Conservation (phyloP, 2,888 invertebrate genomes). For the Apamea epomidion region DNA sequence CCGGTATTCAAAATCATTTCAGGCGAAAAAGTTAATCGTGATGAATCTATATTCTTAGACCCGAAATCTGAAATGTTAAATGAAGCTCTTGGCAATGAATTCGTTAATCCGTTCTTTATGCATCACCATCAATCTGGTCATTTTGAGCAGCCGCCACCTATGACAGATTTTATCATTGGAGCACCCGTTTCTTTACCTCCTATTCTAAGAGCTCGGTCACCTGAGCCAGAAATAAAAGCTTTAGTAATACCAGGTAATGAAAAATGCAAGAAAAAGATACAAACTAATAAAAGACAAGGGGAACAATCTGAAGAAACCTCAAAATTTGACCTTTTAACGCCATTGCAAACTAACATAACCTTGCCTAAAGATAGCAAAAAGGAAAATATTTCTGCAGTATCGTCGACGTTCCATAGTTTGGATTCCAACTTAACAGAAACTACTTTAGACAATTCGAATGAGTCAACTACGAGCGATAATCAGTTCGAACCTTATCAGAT, state of each 20-base stretch:
- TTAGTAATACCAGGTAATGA: conserved; percentile 71
- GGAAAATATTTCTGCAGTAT: conserved; percentile 63
- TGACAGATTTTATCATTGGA: conserved; percentile 88
- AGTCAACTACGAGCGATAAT: conserved; percentile 71
- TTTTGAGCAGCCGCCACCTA: conserved; percentile 69
- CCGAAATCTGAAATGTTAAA: conserved; percentile 68
- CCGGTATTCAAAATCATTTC: conserved; percentile 85
- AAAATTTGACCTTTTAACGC: conserved; percentile 69
- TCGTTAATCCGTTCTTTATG: conserved; percentile 83
- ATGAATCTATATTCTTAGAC: conserved; percentile 77
- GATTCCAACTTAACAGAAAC: conserved; percentile 77
- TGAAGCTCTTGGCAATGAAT: conserved; percentile 78
- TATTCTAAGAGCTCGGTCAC: conserved; percentile 78
- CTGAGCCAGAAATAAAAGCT: conserved; percentile 79
- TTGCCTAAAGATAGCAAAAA: conserved; percentile 60
- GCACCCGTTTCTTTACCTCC: conserved; percentile 88
- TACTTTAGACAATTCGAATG: conserved; percentile 70
- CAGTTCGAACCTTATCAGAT: conserved; percentile 70
- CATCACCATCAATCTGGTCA: conserved; percentile 75
- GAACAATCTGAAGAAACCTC: conserved; percentile 51
- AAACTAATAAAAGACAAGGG: conserved; percentile 50
- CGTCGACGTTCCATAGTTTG: conserved; percentile 79
- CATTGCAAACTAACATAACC: conserved; percentile 65
- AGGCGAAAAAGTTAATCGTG: conserved; percentile 75
- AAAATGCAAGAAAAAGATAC: conserved; percentile 41